A percentile compares a stretch with the other conserved stretches of the same genome.
phyloP scores from a whole-genome alignment of 2,888 invertebrate species.

The Sphaeridia pumilis region DNA sequence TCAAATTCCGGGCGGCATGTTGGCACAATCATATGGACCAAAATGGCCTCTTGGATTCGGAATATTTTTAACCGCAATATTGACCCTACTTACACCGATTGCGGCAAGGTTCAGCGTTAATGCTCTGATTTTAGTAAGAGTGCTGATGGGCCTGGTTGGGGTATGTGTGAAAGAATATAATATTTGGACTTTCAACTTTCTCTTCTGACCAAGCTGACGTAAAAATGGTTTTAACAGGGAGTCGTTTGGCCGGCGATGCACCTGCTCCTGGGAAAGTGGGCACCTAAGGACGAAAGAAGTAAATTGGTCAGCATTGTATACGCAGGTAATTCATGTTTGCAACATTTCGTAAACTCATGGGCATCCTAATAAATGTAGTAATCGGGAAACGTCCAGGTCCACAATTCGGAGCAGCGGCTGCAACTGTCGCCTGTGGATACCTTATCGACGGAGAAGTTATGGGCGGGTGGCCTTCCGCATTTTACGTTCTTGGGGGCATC shows the following conservation, averaged over 20 bases:
- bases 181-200: too few relatives aligned
- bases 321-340: slow-evolving; percentile 46
- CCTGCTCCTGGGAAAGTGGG: slow-evolving; percentile 37
- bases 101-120: slow-evolving; percentile 60
- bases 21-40: slow-evolving; percentile 70
- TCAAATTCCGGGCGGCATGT: slow-evolving; percentile 45
- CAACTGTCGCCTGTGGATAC: slow-evolving; percentile 71
- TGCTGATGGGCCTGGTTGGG: slow-evolving; percentile 73
- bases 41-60: slow-evolving; percentile 73
- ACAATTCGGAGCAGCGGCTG: slow-evolving; percentile 80
- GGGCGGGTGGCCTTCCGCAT: slow-evolving; percentile 78
- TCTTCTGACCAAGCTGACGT: too few relatives aligned
- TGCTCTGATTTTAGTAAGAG: slow-evolving; percentile 58
- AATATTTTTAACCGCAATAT: slow-evolving; percentile 66
- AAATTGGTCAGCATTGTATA: slow-evolving; percentile 37
- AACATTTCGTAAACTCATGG: neutral
- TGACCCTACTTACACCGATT: slow-evolving; percentile 67
- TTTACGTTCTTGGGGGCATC: slow-evolving; percentile 68
- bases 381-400: slow-evolving; percentile 56
- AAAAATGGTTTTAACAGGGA: slow-evolving; percentile 37
- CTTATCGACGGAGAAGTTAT: slow-evolving; percentile 60
- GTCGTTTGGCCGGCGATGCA: slow-evolving; percentile 34
- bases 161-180: too few relatives aligned
- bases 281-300: slow-evolving; percentile 37
- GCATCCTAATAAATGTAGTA: neutral